phyloP scores from a whole-genome alignment of 2,888 invertebrate species.

The Ametastegia equiseti region DNA sequence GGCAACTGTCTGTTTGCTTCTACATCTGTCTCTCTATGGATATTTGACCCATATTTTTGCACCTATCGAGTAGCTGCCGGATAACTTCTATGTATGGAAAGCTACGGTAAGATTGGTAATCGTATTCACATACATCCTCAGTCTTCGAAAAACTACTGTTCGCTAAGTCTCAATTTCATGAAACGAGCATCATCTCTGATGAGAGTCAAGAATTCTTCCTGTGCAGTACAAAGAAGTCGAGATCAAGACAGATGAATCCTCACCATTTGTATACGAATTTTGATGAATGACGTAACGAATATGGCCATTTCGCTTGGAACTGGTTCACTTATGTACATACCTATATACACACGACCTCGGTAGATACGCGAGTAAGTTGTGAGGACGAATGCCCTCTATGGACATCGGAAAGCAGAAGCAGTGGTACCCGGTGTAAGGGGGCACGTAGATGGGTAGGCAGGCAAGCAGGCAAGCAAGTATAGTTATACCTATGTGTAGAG shows the following conservation, averaged over 20 bases:
- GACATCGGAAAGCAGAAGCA: constrained; percentile 42
- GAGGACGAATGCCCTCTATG: constrained; percentile 8
- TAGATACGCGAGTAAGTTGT: neutral
- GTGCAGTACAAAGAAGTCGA: too few relatives aligned
- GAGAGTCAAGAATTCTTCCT: too few relatives aligned
- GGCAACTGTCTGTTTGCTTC: neutral
- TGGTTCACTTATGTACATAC: neutral
- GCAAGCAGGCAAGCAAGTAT: neutral
- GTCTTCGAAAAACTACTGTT: too few relatives aligned
- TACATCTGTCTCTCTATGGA: constrained; percentile 17
- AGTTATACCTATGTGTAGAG: neutral
- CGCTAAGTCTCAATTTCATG: too few relatives aligned
- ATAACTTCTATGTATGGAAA: constrained; percentile 20
- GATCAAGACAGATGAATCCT: too few relatives aligned
- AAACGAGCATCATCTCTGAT: too few relatives aligned
- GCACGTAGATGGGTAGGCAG: neutral
- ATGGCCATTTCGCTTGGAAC: neutral
- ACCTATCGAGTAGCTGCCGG: neutral
- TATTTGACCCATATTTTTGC: constrained; percentile 35
- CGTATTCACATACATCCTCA: neutral
- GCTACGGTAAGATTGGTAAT: too few relatives aligned
- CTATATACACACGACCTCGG: neutral
- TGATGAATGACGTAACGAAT: neutral
- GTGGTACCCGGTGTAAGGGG: neutral
- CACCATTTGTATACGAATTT: neutral